Evolutionary conservation across 2,113 vertebrate species (phyloP).

Genomic region (Antigone vipio): DNA sequence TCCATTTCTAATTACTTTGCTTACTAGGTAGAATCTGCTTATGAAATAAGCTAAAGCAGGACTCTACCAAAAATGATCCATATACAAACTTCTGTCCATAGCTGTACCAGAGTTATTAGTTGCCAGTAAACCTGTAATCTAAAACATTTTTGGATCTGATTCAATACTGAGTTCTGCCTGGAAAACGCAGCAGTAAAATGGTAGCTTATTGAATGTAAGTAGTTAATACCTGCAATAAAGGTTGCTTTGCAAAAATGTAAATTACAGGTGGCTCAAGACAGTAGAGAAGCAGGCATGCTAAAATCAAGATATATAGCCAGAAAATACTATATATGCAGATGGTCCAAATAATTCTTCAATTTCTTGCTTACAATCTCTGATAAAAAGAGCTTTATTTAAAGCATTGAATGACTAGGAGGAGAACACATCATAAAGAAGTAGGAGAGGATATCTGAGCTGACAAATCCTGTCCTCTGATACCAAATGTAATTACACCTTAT

Average conservation of each 20-base stretch:
- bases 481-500: not conserved
- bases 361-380: not conserved
- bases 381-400: not conserved
- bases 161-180: not conserved
- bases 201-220: not conserved
- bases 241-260: not conserved
- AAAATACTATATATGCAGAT: not conserved
- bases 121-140: not conserved
- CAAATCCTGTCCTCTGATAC: not conserved
- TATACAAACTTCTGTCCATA: not conserved
- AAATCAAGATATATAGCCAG: not conserved
- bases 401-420: not conserved
- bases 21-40: not conserved
- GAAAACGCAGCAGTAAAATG: not conserved
- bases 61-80: not conserved
- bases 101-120: not conserved
- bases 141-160: not conserved
- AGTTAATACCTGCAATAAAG: not conserved
- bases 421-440: not conserved
- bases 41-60: not conserved
- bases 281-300: not conserved
- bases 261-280: not conserved
- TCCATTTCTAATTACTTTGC: not conserved
- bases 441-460: not conserved
- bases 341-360: not conserved